These are phyloP conservation scores for Aphidius gifuensis DNA, from an alignment of 1,140 invertebrate genomes.

Conservation along the genomic window DNA sequence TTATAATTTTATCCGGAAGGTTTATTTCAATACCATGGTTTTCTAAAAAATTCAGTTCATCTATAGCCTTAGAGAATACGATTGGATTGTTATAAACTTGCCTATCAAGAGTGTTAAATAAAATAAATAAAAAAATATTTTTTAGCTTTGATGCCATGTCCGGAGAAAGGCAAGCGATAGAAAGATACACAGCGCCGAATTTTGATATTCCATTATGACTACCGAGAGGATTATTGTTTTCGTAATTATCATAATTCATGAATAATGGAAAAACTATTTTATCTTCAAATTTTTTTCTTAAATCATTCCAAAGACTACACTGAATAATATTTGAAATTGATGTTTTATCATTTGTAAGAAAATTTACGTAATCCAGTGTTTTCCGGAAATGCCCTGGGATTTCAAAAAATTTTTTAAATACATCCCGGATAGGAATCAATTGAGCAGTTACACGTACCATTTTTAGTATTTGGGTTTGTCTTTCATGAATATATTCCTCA, in stretches of 20 bases:
- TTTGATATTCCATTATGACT: conserved; percentile 8
- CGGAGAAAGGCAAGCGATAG: conserved; percentile 29
- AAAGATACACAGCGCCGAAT: conserved; percentile 1
- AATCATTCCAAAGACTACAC: conserved; percentile 14
- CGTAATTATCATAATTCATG: conserved; percentile 21
- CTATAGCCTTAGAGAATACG: conserved; percentile 19
- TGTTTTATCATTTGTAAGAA: not conserved
- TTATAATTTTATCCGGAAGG: conserved; percentile 18
- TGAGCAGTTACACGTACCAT: too few relatives aligned
- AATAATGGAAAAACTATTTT: conserved; percentile 19
- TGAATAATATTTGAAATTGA: conserved; percentile 21
- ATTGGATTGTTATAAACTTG: conserved; percentile 6
- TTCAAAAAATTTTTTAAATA: conserved; percentile 13
- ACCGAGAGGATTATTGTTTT: conserved; percentile 20
- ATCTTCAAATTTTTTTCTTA: conserved; percentile 5
- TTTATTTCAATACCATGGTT: conserved; percentile 24
- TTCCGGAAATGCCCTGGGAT: not conserved
- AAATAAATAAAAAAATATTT: conserved; percentile 22
- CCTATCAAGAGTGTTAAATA: conserved; percentile 10
- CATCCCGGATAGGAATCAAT: conserved; percentile 1
- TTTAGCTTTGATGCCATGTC: conserved; percentile 18
- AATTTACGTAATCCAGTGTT: conserved; percentile 7
- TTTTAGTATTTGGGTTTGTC: too few relatives aligned
- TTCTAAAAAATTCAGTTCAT: conserved; percentile 24
- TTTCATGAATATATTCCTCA: too few relatives aligned